These are phyloP conservation scores for Palythoa grandiflora DNA, from an alignment of 92 coral and sea anemone genomes.

Conservation along the genomic window DNA sequence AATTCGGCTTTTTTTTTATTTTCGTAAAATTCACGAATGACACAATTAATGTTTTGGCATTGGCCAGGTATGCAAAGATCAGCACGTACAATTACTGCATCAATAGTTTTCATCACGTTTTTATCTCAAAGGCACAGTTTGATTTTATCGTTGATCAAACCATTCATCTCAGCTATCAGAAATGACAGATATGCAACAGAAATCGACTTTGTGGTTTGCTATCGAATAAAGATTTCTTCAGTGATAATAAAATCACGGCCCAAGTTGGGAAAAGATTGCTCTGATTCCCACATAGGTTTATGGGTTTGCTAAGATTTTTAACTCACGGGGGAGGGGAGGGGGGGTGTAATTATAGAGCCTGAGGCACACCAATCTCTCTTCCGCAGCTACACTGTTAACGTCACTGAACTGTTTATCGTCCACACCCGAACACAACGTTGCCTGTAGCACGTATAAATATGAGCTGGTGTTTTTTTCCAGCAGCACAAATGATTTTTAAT, in stretches of 20 bases:
- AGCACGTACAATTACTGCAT: not conserved
- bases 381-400: not conserved
- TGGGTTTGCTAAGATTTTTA: not conserved
- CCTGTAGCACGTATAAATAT: not conserved
- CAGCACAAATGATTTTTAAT: not conserved
- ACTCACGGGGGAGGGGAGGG: not conserved
- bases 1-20: too few relatives aligned
- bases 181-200: not conserved
- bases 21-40: not conserved
- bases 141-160: not conserved
- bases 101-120: not conserved
- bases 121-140: not conserved
- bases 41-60: not conserved
- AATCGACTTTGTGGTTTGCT: not conserved
- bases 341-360: not conserved
- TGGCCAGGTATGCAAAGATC: not conserved
- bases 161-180: not conserved
- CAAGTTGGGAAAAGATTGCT: not conserved
- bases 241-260: not conserved
- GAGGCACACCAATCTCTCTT: not conserved
- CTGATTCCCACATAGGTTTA: too few relatives aligned
- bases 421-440: not conserved
- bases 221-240: not conserved
- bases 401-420: not conserved
- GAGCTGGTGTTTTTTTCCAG: not conserved